Base-by-base conservation (phyloP, 2,888 invertebrate species). In the Phlogophora meticulosa region DNA sequence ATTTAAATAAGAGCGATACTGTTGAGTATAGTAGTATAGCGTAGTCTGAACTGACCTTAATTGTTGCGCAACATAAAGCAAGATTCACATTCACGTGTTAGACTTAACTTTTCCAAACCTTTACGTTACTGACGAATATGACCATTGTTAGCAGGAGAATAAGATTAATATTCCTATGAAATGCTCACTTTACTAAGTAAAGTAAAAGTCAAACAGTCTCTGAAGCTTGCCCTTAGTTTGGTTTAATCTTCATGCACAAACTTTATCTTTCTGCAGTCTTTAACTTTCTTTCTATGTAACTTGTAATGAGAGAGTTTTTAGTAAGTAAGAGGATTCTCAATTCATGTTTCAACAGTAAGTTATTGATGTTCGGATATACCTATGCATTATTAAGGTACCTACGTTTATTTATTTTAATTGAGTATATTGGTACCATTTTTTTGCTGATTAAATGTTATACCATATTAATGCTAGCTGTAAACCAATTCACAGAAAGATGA, bases 241-340 rank as follows among this genome's bases (percentile, higher is more conserved):
- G 15, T 11, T 34, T 53, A 49, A 58, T 60, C 34, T 32, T 28
- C 45, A 52, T 3, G 36, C 7, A 22, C 5, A 36, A 70, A 49
- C 24, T 64, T 70, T 34, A 28, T 2, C 45, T 36, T 55, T 71
- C 9, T 43, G 34, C 42, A 53, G 15, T 34, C 28, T 57, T 11
- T 5, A 20, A 57, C 15, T 52, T 45, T 42, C 1, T 32, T 45
- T 32, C 7, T 60, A 22, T 48, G 13, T 28, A 22, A 48, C 22
- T 52, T 32, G 17, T 64, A 52, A 63, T 75, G 45, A 43, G 43
- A 57, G 34, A 53, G 52, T 53, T 76, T n/a, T 75, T 48, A 3
- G 32, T 58, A n/a, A 34, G 48, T 34, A 42, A 42, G 32, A n/a
- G 20, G 11, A 22, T 59, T 22, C 2, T n/a, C 0, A 61, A 60